Percentiles rank a stretch among this genome's conserved stretches.
phyloP scores from a whole-genome alignment of 2,888 invertebrate species.

The Drosophila emarginata region DNA sequence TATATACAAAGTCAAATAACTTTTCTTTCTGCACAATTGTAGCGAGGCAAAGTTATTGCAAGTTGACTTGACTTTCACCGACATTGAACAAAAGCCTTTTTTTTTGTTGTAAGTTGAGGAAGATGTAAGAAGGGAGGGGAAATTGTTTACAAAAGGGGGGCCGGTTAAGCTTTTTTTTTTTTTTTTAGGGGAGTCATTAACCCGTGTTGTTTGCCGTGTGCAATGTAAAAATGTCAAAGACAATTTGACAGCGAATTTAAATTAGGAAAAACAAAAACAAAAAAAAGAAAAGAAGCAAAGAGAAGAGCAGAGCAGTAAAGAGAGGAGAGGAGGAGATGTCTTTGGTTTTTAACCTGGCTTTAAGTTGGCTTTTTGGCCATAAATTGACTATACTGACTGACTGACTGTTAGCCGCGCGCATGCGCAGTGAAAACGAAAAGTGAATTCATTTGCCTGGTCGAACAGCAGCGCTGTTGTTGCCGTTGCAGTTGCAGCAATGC shows the following conservation, averaged over 20 bases:
- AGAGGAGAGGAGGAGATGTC: too few species aligned
- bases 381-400: conserved; percentile 49
- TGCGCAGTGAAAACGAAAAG: conserved; percentile 69
- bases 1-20: conserved; percentile 44
- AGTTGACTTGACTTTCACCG: conserved; percentile 66
- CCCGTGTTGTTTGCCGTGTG: conserved; percentile 23
- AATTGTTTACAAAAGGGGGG: neutral
- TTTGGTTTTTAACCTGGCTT: conserved; percentile 17
- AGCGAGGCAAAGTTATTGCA: conserved; percentile 59
- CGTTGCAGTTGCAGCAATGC: conserved; percentile 18
- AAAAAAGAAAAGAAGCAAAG: neutral
- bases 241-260: conserved; percentile 68
- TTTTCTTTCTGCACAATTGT: conserved; percentile 76
- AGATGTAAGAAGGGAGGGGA: neutral
- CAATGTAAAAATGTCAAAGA: conserved; percentile 67
- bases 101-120: neutral
- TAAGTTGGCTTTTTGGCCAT: conserved; percentile 53
- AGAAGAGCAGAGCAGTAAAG: neutral
- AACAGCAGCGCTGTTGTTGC: too few species aligned
- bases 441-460: conserved; percentile 60
- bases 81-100: conserved; percentile 56
- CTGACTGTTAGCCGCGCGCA: conserved; percentile 55
- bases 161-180: neutral
- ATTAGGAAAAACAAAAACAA: conserved; percentile 31
- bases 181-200: conserved; percentile 46